Base-by-base conservation (phyloP, 2,888 invertebrate genomes). In the Drosophila algonquin region DNA sequence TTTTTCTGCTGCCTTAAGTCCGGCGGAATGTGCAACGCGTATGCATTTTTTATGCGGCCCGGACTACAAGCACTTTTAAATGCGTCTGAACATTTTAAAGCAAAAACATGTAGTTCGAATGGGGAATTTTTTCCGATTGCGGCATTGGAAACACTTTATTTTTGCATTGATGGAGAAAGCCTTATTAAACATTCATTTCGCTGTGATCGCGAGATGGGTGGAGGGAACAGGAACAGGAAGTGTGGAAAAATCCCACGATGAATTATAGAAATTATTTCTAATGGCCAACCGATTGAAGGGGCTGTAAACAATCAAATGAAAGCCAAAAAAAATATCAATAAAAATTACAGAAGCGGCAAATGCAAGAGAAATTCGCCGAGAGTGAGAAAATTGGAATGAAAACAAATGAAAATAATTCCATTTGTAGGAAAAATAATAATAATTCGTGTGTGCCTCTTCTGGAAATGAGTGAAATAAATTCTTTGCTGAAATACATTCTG, bases 41-140 rank as follows among this genome's bases (percentile, higher is more conserved):
- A 32, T 63, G 72, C 54, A 65, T 79, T 83, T 81, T 82, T 85
- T 82, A 60, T 71, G 67, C 27, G 21, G n/a, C 16, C 10, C 21
- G 18, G 14, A 21, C 10, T 35, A 60, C 59, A 65, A 76, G 65
- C 71, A 58, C 67, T 77, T 85, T 71, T 67, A 72, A 77, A 61
- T 65, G 72, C 62, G 55, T 44, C 35, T 51, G 56, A 57, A 64
- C 53, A 48, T 59, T 60, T 73, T 69, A 64, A 76, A 63, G 24
- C 24, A 27, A 58, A 55, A 56, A 56, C 21, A 32, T 65, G 18
- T 44, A 47, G 63, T 44, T 45, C 24, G 45, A 44, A 35, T 67
- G 45, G 30, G 16, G 24, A 18, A 50, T 68, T 68, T 67, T 60
- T 21, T 14, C 65, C 65, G 35, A 45, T 53, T 32, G 60, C 40